These are phyloP conservation scores for Leuciscus waleckii DNA, from an alignment of 2,797 vertebrate genomes.

Conservation along the genomic window DNA sequence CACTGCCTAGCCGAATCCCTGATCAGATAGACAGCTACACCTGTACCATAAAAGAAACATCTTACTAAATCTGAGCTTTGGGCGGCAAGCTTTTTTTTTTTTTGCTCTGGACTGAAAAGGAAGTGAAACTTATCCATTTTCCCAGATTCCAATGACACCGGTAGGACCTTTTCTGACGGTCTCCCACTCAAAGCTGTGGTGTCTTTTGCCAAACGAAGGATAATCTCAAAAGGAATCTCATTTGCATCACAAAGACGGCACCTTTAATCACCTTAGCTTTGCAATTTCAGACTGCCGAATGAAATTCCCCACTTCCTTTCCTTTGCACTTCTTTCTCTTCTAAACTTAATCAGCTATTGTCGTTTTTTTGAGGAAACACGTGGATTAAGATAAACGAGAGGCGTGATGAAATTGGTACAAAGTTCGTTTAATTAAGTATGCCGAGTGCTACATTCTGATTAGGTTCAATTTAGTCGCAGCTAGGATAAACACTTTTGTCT, in stretches of 20 bases:
- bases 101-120: constrained; percentile 20
- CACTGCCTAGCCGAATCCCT: background rate
- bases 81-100: background rate
- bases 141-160: constrained; percentile 47
- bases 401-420: constrained; percentile 51
- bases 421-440: constrained; percentile 49
- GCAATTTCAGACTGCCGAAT: constrained; percentile 33
- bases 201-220: constrained; percentile 12
- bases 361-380: constrained; percentile 39
- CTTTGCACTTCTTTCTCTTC: constrained; percentile 32
- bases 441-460: constrained; percentile 40
- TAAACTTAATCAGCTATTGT: constrained; percentile 52
- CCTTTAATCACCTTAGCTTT: constrained; percentile 53
- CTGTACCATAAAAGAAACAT: constrained; percentile 3
- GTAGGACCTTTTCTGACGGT: background rate
- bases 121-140: constrained; percentile 44
- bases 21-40: constrained; percentile 16
- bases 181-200: constrained; percentile 52
- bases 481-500: constrained; percentile 29
- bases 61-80: background rate
- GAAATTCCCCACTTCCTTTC: constrained; percentile 31
- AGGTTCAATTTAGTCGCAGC: constrained; percentile 39
- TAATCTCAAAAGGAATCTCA: constrained; percentile 47
- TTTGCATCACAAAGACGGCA: constrained; percentile 53
- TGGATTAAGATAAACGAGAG: constrained; percentile 40